Base-by-base conservation (phyloP, 2,113 vertebrate genomes). In the Xenotilapia flavipinnis region DNA sequence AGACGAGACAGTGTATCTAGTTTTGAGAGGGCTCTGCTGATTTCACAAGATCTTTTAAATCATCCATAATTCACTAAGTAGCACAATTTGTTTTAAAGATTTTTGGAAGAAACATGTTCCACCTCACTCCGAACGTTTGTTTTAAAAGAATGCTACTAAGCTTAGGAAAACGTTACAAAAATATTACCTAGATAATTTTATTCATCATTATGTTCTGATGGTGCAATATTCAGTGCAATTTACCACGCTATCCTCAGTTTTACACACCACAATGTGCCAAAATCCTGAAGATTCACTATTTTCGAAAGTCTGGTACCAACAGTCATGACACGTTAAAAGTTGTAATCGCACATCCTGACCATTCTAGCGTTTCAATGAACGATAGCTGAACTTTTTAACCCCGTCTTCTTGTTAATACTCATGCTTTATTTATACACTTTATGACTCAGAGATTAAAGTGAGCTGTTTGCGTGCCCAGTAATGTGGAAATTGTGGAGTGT, bases 401-500 rank as follows among this genome's bases (percentile, higher is more conserved):
- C 75, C 1, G 40, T 38, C 51, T 60, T 31, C 77, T 36, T 70
- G 82, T 81, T 89, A 55, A 91, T 60, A 49, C 55, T 58, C 51
- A 75, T 82, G 79, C 86, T 86, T 85, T 92, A 93, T 94, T 92
- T 85, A 90, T 84, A 47, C 11, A 53, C 79, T 5, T n/a, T 40
- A 28, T 90, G 82, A 88, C 23, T 91, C 84, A 80, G n/a, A 79
- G 54, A 91, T 90, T 89, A 80, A 81, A 85, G 38, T 5, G 28
- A 68, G 80, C 58, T 51, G 81, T 77, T 86, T 84, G 81, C 17
- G 40, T 56, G 28, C 58, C 51, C 38, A 40, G 80, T 80, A 47
- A 87, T 82, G 73, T 80, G 73, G 40, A 88, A 90, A 81, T 56
- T 55, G 65, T 42, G 77, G 77, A 38, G 55, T 84, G 77, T 80